Conservation (phyloP, 2,797 vertebrate species). For the Megalops cyprinoides region DNA sequence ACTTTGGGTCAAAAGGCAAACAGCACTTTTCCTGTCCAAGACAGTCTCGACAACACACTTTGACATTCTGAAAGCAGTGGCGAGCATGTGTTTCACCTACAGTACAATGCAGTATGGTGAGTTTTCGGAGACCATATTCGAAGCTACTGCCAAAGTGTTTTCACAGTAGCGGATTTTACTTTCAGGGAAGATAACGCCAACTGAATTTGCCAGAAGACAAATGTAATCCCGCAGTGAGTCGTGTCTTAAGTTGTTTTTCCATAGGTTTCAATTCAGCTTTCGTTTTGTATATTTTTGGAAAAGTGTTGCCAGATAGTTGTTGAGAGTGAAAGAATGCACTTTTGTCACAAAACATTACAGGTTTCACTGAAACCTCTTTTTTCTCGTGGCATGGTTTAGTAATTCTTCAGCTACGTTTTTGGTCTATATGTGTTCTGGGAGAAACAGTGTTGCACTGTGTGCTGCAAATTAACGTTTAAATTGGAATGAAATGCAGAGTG, state of each 20-base stretch:
- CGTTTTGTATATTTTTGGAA: slow-evolving; percentile 32
- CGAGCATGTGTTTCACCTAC: background rate
- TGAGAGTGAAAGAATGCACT: background rate
- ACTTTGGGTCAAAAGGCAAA: background rate
- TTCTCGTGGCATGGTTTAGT: slow-evolving; percentile 4
- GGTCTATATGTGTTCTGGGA: background rate
- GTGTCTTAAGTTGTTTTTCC: slow-evolving; percentile 34
- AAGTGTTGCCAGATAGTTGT: slow-evolving; percentile 19
- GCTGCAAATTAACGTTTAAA: background rate
- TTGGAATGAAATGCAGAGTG: background rate
- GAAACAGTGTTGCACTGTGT: background rate
- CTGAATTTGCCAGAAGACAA: slow-evolving; percentile 27
- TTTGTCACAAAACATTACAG: slow-evolving; percentile 29
- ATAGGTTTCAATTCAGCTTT: slow-evolving; percentile 30
- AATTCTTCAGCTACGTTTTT: background rate
- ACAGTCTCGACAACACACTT: background rate
- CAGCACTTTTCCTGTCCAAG: background rate
- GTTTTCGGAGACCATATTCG: slow-evolving; percentile 12
- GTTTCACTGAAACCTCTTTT: slow-evolving; percentile 21
- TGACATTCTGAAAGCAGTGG: background rate
- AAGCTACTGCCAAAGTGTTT: background rate
- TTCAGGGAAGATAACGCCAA: slow-evolving; percentile 33
- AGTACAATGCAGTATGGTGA: background rate
- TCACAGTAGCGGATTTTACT: slow-evolving; percentile 15
- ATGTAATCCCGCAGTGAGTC: slow-evolving; percentile 22